These are phyloP conservation scores for Sinodicranocentrus sp. DNA, from an alignment of 2,888 invertebrate species.

Conservation along the genomic window DNA sequence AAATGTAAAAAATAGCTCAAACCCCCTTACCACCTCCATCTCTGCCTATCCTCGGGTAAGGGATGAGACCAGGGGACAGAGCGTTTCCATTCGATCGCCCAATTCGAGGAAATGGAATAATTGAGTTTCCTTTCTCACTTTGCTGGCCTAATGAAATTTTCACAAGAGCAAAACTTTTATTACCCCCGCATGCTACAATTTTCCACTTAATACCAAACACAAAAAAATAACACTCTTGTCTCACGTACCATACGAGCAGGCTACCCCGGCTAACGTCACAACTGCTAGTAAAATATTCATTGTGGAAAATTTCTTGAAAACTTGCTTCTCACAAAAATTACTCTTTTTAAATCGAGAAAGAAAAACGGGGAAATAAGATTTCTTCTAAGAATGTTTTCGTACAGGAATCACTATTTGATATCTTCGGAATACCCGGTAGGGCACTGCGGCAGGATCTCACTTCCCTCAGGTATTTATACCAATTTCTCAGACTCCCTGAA, in stretches of 20 bases:
- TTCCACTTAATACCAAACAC: too few relatives aligned
- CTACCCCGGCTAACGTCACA: constrained; percentile 63
- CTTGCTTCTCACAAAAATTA: constrained; percentile 17
- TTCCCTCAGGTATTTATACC: constrained; percentile 59
- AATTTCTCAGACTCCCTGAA: constrained; percentile 42
- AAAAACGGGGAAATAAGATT: too few relatives aligned
- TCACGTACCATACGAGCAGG: constrained; percentile 67
- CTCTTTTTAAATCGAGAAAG: too few relatives aligned
- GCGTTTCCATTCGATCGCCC: constrained; percentile 71
- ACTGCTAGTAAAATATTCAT: constrained; percentile 72
- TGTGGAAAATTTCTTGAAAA: constrained; percentile 19
- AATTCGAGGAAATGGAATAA: constrained; percentile 76
- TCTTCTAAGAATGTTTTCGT: too few relatives aligned
- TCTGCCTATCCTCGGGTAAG: constrained; percentile 74
- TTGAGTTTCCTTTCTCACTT: constrained; percentile 74
- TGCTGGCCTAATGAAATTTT: constrained; percentile 70
- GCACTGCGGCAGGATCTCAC: constrained; percentile 44
- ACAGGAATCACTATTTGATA: neutral
- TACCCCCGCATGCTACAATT: neutral
- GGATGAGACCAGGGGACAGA: constrained; percentile 73
- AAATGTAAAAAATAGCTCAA: too few relatives aligned
- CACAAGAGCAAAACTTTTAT: too few relatives aligned
- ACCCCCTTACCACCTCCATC: constrained; percentile 67
- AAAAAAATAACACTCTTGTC: neutral
- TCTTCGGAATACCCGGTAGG: constrained; percentile 45